These are phyloP conservation scores for Branchipolynoe longqiensis DNA, from an alignment of 2,888 invertebrate genomes.

Conservation along the genomic window DNA sequence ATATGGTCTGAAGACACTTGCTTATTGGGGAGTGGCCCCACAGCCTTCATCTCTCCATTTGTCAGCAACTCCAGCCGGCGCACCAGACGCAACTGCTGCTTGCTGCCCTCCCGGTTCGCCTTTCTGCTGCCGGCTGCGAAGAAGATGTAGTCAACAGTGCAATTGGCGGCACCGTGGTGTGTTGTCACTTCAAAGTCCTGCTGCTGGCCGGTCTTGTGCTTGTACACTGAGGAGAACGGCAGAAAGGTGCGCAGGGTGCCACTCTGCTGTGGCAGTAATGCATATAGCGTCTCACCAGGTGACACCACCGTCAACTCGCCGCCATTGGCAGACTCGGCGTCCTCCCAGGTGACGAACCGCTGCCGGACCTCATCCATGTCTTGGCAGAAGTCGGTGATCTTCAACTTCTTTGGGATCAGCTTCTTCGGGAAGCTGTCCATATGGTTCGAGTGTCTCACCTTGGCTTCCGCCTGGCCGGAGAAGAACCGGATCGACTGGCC, in stretches of 20 bases:
- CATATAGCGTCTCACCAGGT: background rate
- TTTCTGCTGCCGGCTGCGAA: slow-evolving; percentile 81
- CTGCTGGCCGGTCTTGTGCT: slow-evolving; percentile 82
- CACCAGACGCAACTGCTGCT: slow-evolving; percentile 84
- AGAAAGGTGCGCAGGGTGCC: slow-evolving; percentile 87
- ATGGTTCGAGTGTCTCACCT: slow-evolving; percentile 64
- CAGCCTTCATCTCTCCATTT: slow-evolving; percentile 83
- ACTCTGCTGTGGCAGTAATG: slow-evolving; percentile 75
- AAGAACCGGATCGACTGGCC: slow-evolving; percentile 75
- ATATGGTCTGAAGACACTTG: slow-evolving; percentile 78
- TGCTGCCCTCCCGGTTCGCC: background rate
- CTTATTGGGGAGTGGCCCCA: slow-evolving; percentile 88
- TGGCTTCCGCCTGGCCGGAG: slow-evolving; percentile 80
- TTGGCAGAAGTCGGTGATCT: slow-evolving; percentile 83
- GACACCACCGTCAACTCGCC: no score
- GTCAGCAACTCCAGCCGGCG: slow-evolving; percentile 87
- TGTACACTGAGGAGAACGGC: slow-evolving; percentile 87
- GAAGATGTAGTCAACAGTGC: slow-evolving; percentile 93
- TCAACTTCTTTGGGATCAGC: slow-evolving; percentile 80
- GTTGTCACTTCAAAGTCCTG: slow-evolving; percentile 87
- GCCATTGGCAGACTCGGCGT: background rate
- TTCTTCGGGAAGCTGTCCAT: slow-evolving; percentile 60
- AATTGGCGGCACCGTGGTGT: slow-evolving; percentile 88
- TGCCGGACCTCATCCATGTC: slow-evolving; percentile 67
- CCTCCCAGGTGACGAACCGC: background rate